These are phyloP conservation scores for Melanostoma scalare DNA, from an alignment of 2,888 invertebrate species.

Conservation along the genomic window DNA sequence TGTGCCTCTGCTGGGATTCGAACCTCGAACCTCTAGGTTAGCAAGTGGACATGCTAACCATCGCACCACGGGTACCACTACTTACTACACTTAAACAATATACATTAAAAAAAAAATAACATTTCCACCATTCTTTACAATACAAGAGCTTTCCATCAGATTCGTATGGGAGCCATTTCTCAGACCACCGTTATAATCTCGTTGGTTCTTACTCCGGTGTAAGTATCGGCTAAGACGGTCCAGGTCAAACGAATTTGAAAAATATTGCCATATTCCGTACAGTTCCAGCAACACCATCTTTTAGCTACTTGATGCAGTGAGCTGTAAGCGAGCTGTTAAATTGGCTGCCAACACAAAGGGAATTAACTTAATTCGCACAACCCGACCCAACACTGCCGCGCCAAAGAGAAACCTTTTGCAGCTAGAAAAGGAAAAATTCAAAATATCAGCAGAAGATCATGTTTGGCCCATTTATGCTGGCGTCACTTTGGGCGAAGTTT, in stretches of 20 bases:
- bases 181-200: constrained; percentile 97
- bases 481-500: constrained; percentile 95
- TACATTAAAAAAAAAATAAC: too few species aligned
- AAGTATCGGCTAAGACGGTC: constrained; percentile 99
- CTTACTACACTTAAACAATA: too few species aligned
- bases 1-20: too few species aligned
- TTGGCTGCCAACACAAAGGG: constrained; percentile 97
- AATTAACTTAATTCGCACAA: constrained; percentile 97
- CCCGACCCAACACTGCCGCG: constrained; percentile 94
- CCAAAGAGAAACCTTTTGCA: constrained; percentile 91
- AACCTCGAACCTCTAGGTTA: too few species aligned
- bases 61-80: too few species aligned
- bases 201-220: constrained; percentile 98
- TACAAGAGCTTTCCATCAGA: constrained; percentile 96
- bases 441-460: constrained; percentile 89
- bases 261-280: constrained; percentile 97
- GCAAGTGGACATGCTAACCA: too few species aligned
- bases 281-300: constrained; percentile 91
- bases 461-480: constrained; percentile 96
- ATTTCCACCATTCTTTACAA: constrained; percentile 97
- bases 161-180: constrained; percentile 99
- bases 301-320: constrained; percentile 95
- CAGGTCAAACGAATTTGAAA: constrained; percentile 99
- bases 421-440: constrained; percentile 92
- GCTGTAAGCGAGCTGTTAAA: constrained; percentile 96